Evolutionary conservation across 1,140 invertebrate species (phyloP), one percentile per base, ranked within the genome.

Genomic region (Drosophila rufa): DNA sequence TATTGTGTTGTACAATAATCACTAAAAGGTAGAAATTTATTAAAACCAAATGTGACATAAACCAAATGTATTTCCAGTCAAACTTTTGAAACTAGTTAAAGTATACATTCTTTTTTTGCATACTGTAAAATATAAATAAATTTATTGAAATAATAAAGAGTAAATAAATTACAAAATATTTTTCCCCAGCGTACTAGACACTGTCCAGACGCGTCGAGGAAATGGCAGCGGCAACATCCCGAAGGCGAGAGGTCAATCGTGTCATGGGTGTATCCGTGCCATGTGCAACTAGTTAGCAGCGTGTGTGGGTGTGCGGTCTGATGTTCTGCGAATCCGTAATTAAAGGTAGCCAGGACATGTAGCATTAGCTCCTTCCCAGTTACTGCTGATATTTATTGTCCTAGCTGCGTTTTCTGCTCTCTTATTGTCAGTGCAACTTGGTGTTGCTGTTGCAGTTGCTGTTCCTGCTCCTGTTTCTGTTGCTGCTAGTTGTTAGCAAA

Each of bases 401-500:
- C 64, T 78, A 81, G 59, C 56, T 65, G 50, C 50, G 69, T 57
- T 70, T 60, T 73, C 78, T 70, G 79, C 65, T 70, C 69, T 75
- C 73, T 73, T 73, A 74, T 74, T 60, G 70, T 74, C 53, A 53
- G 82, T 66, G 62, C 66, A 75, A 81, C 51, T 76, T 62, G 75
- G 61, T 82, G 53, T 38, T 50, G 66, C 51, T 68, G 71, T 76
- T 84, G 58, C 46, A 77, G 69, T 79, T 79, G 36, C 55, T 8
- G 40, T 40, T 61, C 14, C 22, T 27, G 55, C 62, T 73, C 56
- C 69, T 61, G 82, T 74, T 84, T 78, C 61, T 85, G 82, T 81
- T 76, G 57, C 74, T 90, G 84, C 74, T 69, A 79, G 81, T 89
- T 89, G 84, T 89, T 89, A 90, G 84, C 85, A 90, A 82, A 89